A percentile compares a stretch with the other conserved stretches of the same genome.
phyloP scores from a whole-genome alignment of 2,797 vertebrate genomes.

The Pantherophis vulpinus region DNA sequence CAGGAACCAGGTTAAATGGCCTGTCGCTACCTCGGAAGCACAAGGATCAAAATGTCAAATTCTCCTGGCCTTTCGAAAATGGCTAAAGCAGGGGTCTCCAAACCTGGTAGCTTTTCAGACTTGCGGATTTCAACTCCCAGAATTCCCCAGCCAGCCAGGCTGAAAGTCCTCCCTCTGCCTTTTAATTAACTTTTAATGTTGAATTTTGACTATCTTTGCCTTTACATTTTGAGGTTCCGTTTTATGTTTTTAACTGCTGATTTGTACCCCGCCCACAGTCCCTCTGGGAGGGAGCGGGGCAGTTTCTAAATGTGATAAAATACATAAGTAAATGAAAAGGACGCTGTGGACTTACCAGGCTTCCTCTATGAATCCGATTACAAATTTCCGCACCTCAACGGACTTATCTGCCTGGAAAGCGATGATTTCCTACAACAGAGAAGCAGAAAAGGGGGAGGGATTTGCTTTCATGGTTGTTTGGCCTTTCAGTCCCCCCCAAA shows the following conservation, averaged over 20 bases:
- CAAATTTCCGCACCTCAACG: conserved; percentile 89
- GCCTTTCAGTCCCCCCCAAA: background rate
- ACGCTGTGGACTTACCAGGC: conserved; percentile 79
- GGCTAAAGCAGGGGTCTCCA: background rate
- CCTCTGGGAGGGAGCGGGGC: too few relatives aligned
- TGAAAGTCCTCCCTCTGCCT: background rate
- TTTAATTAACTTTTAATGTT: background rate
- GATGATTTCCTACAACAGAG: conserved; percentile 83
- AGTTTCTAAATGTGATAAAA: background rate
- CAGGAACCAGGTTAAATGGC: background rate
- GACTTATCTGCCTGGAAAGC: conserved; percentile 94
- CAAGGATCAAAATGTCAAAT: background rate
- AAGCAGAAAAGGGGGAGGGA: background rate
- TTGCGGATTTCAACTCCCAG: background rate
- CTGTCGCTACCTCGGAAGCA: background rate
- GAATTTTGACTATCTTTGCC: too few relatives aligned
- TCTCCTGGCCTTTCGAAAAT: background rate
- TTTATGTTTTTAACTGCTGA: background rate
- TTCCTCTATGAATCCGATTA: conserved; percentile 94
- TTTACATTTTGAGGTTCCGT: too few relatives aligned
- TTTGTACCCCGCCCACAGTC: background rate
- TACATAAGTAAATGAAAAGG: background rate
- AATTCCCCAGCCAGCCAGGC: background rate
- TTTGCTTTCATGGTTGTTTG: fast-evolving
- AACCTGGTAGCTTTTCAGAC: background rate